Evolutionary conservation across 2,113 vertebrate genomes (phyloP).

Genomic region (Caranx ignobilis): DNA sequence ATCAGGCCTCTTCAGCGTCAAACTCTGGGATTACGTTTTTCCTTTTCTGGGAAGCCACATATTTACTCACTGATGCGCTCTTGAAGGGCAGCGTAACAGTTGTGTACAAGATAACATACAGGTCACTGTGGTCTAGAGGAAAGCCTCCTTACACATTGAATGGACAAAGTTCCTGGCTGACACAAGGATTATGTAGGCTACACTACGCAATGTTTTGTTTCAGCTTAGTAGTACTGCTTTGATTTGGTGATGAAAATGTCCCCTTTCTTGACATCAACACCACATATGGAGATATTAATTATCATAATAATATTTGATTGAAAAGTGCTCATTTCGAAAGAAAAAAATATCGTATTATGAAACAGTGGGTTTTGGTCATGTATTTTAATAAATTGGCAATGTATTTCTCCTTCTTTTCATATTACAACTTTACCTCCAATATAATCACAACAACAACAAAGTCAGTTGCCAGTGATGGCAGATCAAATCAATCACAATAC

Average conservation of each 20-base stretch:
- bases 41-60: slow-evolving; percentile 69
- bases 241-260: slow-evolving; percentile 1
- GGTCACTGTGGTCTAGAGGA: slow-evolving; percentile 48
- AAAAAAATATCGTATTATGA: neutral
- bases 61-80: slow-evolving; percentile 68
- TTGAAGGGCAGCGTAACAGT: slow-evolving; percentile 58
- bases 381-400: neutral
- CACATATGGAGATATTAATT: neutral
- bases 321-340: neutral
- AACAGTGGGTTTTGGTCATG: neutral
- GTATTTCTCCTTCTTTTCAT: neutral
- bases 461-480: neutral
- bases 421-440: neutral
- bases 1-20: slow-evolving; percentile 74
- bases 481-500: neutral
- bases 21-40: slow-evolving; percentile 58
- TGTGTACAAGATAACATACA: slow-evolving; percentile 60
- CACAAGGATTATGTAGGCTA: neutral
- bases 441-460: neutral
- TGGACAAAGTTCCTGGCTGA: slow-evolving; percentile 43
- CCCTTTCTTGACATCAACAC: neutral
- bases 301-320: neutral
- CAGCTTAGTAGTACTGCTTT: neutral
- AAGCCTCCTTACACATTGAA: slow-evolving; percentile 46
- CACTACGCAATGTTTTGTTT: slow-evolving; percentile 13